Evolutionary conservation across 1,140 invertebrate genomes (phyloP), one percentile per base, ranked within the genome.

Genomic region (Caerostris darwini): DNA sequence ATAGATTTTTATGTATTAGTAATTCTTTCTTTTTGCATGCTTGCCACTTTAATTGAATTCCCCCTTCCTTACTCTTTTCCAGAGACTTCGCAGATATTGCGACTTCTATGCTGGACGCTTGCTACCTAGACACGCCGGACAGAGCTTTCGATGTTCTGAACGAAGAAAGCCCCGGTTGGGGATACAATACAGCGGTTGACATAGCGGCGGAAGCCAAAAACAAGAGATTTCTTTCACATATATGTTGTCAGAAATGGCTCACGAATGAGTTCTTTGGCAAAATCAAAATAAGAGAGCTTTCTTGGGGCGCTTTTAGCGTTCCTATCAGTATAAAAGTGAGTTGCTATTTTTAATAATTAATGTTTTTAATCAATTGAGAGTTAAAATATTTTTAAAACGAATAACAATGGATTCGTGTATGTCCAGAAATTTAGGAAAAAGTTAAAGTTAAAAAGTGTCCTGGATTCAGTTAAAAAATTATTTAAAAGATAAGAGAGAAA

Each of bases 241-340:
- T 96, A 10, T 96, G 96, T 89, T 96, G 96, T 95, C 96, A 96
- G 95, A 96, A 96, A 94, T 96, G 96, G 95, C 95, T 96, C 12
- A 96, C 95, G 0, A 95, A 95, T 54, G 95, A 95, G 58, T 96
- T 96, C 89, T 95, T 95, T 88, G 96, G 96, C 3, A 94, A 95
- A 10, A 95, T 96, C 64, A 95, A 95, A 61, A 95, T 96, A 0
- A 95, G 96, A 69, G 96, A 96, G 54, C 93, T 96, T 7, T 95
- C 95, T 82, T 96, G 95, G 95, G 96, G 96, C 8, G 56, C 95
- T 1, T 94, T 95, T 54, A 95, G 92, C 6, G 93, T 96, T 34
- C 96, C 96, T 4, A 95, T 95, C 12, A 96, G 95, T 94, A 94
- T 96, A 14, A 96, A 96, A 95, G 94, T 94, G 6, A 82, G 85